Evolutionary conservation across 2,888 invertebrate species (phyloP), one percentile per base, ranked within the genome.

Genomic region (Heliconius hortense): DNA sequence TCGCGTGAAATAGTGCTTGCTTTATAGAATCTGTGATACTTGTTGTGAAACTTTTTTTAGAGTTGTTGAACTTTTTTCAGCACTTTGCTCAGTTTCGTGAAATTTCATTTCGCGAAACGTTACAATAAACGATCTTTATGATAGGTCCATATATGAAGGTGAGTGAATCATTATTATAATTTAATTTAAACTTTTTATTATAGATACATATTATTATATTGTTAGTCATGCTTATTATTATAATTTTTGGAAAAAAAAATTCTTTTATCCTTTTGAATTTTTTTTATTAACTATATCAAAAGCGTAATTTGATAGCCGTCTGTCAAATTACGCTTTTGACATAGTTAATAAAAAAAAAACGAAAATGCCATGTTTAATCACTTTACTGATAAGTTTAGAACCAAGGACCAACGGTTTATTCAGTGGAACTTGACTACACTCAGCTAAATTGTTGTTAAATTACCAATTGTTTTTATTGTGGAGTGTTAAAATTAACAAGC

Each of bases 121-220:
- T 85, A 79, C 81, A 80, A 82, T 87, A 91, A 88, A 87, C 84
- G 82, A 88, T 92, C 93, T 93, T 93, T 94, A 94, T 94, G 93
- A 93, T 93, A 93, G 93, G 93, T 88, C 93, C 93, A 88, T 91
- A 92, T 90, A 94, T 94, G 93, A 93, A 94, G 93, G 93, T 94
- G 86, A 93, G 93, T 92, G 81, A 79, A 77, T 76, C 73, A 79
- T 80, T 80, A 79, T 80, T 79, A 82, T 74, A 72, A 82, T 81
- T 74, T 82, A 78, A 81, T 77, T 75, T 71, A 26, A 60, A 62
- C 70, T 66, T 66, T 62, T 56, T 66, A 13, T 66, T 24, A 1
- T 18, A 24, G 35, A 66, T 66, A 39, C 15, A 62, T 68, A 64
- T 26, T 53, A 69, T 31, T 53, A 28, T 69, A 70, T 69, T 43